Evolutionary conservation across 2,888 invertebrate genomes (phyloP).

Genomic region (Ophonus ardosiacus): DNA sequence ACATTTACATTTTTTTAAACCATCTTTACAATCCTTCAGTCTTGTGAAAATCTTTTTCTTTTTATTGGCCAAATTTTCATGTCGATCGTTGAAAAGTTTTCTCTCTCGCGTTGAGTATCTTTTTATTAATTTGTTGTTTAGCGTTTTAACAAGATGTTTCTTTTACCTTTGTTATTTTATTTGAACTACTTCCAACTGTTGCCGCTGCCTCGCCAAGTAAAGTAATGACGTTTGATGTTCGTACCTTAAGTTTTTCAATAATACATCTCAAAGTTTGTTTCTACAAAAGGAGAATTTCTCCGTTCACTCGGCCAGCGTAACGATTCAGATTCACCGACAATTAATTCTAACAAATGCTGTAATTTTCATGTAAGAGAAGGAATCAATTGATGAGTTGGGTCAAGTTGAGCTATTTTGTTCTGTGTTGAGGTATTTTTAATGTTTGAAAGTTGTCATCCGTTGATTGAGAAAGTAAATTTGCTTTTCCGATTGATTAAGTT

Average conservation of each 20-base stretch:
- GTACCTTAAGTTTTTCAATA: conserved; percentile 26
- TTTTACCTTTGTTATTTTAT: background rate
- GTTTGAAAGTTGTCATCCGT: background rate
- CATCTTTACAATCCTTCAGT: too few species aligned
- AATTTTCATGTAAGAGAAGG: background rate
- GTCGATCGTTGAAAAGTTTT: background rate
- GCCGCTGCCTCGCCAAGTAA: background rate
- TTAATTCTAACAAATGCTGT: background rate
- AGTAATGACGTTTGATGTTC: conserved; percentile 2
- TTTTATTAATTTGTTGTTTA: background rate
- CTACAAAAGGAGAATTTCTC: background rate
- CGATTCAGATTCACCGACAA: background rate
- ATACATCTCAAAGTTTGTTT: conserved; percentile 2
- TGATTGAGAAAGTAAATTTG: conserved; percentile 26
- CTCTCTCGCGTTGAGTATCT: background rate
- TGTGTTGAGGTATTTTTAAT: background rate
- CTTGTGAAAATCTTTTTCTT: background rate
- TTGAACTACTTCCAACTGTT: conserved; percentile 8
- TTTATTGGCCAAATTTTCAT: background rate
- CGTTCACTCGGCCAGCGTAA: background rate
- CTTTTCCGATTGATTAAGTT: conserved; percentile 33
- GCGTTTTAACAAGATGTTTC: conserved; percentile 27
- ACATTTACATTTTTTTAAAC: too few species aligned
- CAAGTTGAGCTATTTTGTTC: background rate
- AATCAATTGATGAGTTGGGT: background rate